phyloP scores from a whole-genome alignment of 2,888 invertebrate species.

The Mythimna vitellina region DNA sequence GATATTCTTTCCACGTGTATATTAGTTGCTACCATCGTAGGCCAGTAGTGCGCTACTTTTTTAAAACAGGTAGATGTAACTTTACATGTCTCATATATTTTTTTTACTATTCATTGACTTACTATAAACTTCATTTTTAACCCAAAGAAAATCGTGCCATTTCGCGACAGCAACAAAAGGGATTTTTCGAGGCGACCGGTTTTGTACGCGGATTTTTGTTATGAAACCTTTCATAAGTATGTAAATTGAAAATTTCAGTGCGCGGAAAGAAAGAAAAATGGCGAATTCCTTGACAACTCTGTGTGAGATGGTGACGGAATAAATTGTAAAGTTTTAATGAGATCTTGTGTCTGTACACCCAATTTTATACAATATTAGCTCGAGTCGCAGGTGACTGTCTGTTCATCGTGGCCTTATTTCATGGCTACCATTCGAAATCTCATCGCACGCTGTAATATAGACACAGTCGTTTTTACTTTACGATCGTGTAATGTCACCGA shows the following conservation, averaged over 20 bases:
- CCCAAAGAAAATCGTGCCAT: conserved; percentile 64
- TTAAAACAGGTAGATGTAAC: background rate
- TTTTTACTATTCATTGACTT: background rate
- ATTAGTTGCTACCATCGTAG: background rate
- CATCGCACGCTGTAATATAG: conserved; percentile 72
- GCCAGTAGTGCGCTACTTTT: too few relatives aligned
- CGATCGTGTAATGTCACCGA: conserved; percentile 77
- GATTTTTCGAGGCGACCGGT: conserved; percentile 72
- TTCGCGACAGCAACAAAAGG: conserved; percentile 68
- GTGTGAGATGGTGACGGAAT: conserved; percentile 69
- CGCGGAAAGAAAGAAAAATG: conserved; percentile 73
- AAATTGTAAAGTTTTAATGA: conserved; percentile 77
- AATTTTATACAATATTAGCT: conserved; percentile 73
- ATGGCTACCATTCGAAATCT: conserved; percentile 79
- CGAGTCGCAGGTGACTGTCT: conserved; percentile 74
- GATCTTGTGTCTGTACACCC: conserved; percentile 70
- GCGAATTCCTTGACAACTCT: conserved; percentile 72
- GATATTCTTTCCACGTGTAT: background rate
- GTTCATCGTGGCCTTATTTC: conserved; percentile 78
- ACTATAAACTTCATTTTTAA: conserved; percentile 63
- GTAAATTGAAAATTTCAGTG: conserved; percentile 80
- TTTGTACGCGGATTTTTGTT: conserved; percentile 75
- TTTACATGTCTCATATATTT: background rate
- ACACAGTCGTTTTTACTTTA: conserved; percentile 79
- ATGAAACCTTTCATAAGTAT: conserved; percentile 80